Evolutionary conservation across 2,113 vertebrate species (phyloP), one percentile per base, ranked within the genome.

Genomic region (Pleuronectes platessa): DNA sequence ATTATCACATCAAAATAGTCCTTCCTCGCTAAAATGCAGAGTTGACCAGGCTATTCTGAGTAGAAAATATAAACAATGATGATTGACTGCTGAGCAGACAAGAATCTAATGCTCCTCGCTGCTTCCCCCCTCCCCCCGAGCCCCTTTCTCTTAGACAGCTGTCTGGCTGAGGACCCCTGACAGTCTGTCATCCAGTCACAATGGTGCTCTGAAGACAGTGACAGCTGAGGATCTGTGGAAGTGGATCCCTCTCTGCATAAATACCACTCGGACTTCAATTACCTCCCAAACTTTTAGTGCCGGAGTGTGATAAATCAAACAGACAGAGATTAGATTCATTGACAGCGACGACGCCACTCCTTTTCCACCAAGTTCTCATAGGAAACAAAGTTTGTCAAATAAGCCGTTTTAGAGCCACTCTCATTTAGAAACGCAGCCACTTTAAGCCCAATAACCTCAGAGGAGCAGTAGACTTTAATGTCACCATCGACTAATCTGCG

Each of bases 211-310:
- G 80, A 85, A 86, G 86, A 74, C 88, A 80, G 85, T 87, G 90
- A 92, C 92, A 92, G 92, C 91, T 93, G 92, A 90, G 83, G 82
- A 85, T 88, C 72, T 85, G 87, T 88, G 86, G 78, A 90, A 92
- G 85, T 51, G 61, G 83, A 87, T 87, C 82, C 81, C 78, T 76
- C 68, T 74, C 87, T 86, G 83, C 83, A 85, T 88, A 76, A 90
- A 90, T 83, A 75, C 78, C 84, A 78, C 76, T 86, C 76, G 84
- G 90, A 90, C 91, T 93, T 89, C 82, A 90, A 90, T 88, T 87
- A 91, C 74, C 61, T 82, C 83, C 77, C 72, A 80, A 91, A 85
- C 75, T 82, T 81, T 72, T 78, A 59, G 84, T 53, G 4, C 56
- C 2, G n/a, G 62, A 54, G 59, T 79, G 73, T 11, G 40, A 89